Conservation (phyloP, 1,140 invertebrate species). For the Apis laboriosa region DNA sequence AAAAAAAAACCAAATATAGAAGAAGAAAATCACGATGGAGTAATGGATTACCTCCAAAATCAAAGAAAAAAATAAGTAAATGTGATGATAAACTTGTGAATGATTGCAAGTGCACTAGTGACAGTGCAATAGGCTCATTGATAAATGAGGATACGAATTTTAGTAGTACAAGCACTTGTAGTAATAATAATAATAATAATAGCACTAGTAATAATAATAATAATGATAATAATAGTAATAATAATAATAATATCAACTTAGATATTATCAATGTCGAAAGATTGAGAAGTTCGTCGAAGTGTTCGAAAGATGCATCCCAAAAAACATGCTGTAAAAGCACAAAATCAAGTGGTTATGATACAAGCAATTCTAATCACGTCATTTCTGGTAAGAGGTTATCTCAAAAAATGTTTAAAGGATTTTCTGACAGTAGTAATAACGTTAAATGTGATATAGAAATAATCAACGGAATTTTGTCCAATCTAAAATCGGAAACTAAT, state of each 20-base stretch:
- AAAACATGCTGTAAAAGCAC: slow-evolving; percentile 22
- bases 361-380: slow-evolving; percentile 39
- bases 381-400: slow-evolving; percentile 16
- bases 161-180: slow-evolving; percentile 54
- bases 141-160: slow-evolving; percentile 58
- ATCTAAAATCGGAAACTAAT: slow-evolving; percentile 41
- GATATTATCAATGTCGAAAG: slow-evolving; percentile 16
- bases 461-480: slow-evolving; percentile 52
- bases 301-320: slow-evolving; percentile 28
- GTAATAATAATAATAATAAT: slow-evolving; percentile 52
- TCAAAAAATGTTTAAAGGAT: slow-evolving; percentile 61
- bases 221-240: slow-evolving; percentile 39
- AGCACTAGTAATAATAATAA: slow-evolving; percentile 48
- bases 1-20: slow-evolving; percentile 22
- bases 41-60: slow-evolving; percentile 62
- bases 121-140: slow-evolving; percentile 47
- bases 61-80: slow-evolving; percentile 45
- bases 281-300: slow-evolving; percentile 57
- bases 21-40: slow-evolving; percentile 67
- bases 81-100: slow-evolving; percentile 35
- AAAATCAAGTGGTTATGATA: slow-evolving; percentile 63
- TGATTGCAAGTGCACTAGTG: slow-evolving; percentile 36
- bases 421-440: slow-evolving; percentile 16
- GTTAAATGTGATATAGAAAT: slow-evolving; percentile 49
- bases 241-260: slow-evolving; percentile 43